Evolutionary conservation across 2,113 vertebrate genomes (phyloP).

Genomic region (Sebastes schlegelii): DNA sequence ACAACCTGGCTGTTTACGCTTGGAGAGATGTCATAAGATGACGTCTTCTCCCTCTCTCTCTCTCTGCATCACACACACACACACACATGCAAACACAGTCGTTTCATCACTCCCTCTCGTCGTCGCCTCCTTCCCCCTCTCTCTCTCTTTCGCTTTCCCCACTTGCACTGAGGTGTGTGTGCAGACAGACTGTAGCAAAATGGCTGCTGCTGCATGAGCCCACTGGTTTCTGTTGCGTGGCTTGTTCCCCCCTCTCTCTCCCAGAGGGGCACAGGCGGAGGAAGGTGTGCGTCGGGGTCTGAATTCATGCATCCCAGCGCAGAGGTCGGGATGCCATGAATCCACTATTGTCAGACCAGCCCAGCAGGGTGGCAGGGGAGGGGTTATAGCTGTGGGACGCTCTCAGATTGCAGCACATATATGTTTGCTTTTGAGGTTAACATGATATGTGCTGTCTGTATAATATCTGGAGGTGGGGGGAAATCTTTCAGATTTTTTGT

Average conservation of each 20-base stretch:
- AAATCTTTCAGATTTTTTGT: slow-evolving; percentile 26
- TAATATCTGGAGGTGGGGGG: slow-evolving; percentile 42
- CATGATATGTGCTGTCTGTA: slow-evolving; percentile 63
- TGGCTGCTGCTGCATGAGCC: slow-evolving; percentile 72
- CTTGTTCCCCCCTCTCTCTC: slow-evolving; percentile 12
- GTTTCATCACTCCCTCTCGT: slow-evolving; percentile 34
- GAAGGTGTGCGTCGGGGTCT: slow-evolving; percentile 35
- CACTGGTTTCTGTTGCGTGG: slow-evolving; percentile 52
- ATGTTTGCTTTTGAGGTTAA: slow-evolving; percentile 66
- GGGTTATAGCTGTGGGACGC: slow-evolving; percentile 29
- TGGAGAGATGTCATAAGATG: slow-evolving; percentile 21
- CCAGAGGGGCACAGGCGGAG: slow-evolving; percentile 31
- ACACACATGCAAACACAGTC: slow-evolving; percentile 18
- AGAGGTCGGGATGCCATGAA: slow-evolving; percentile 73
- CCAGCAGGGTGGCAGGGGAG: slow-evolving; percentile 51
- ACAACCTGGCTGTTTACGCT: slow-evolving; percentile 33
- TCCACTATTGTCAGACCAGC: slow-evolving; percentile 64
- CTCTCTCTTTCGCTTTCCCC: background rate
- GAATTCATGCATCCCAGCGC: slow-evolving; percentile 74
- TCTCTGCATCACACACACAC: slow-evolving; percentile 34
- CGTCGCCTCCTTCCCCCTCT: slow-evolving; percentile 4
- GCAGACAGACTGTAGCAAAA: slow-evolving; percentile 79
- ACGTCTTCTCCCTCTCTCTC: slow-evolving; percentile 27
- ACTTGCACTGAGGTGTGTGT: slow-evolving; percentile 60
- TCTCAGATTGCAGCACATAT: slow-evolving; percentile 73